Conservation (phyloP, 2,888 invertebrate species). For the Gibbula magus region DNA sequence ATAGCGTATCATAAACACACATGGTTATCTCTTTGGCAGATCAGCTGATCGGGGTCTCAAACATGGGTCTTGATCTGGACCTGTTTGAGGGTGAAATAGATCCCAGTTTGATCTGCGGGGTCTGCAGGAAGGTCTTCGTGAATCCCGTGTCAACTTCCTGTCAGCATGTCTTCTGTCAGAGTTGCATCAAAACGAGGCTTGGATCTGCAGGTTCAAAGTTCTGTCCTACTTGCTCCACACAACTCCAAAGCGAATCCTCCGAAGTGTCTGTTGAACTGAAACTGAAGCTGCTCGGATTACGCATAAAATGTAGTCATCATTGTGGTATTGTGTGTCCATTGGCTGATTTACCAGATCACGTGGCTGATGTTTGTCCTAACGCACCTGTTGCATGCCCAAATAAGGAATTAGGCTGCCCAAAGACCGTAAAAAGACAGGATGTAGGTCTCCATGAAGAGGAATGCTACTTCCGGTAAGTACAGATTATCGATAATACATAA, state of each 20-base stretch:
- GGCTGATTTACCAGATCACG: constrained; percentile 58
- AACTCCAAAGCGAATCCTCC: constrained; percentile 33
- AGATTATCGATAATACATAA: no score
- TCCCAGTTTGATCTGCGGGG: constrained; percentile 51
- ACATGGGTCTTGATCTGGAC: constrained; percentile 54
- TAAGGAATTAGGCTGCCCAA: constrained; percentile 49
- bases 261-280: constrained; percentile 50
- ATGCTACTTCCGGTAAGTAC: constrained; percentile 49
- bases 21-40: no score
- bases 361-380: constrained; percentile 53
- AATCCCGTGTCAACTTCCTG: constrained; percentile 57
- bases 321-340: constrained; percentile 53
- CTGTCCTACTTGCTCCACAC: constrained; percentile 53
- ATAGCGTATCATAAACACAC: no score
- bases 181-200: constrained; percentile 47
- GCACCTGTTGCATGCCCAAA: constrained; percentile 54
- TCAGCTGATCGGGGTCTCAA: no score
- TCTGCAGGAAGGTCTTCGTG: constrained; percentile 58
- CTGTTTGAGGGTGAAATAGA: constrained; percentile 52
- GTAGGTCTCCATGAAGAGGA: constrained; percentile 52
- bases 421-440: constrained; percentile 52
- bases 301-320: constrained; percentile 50
- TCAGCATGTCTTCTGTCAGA: constrained; percentile 57
- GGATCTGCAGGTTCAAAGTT: constrained; percentile 34
- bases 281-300: constrained; percentile 49